A percentile compares a stretch with the other conserved stretches of the same genome.
phyloP scores from a whole-genome alignment of 2,888 invertebrate genomes.

The Tetragonisca angustula region DNA sequence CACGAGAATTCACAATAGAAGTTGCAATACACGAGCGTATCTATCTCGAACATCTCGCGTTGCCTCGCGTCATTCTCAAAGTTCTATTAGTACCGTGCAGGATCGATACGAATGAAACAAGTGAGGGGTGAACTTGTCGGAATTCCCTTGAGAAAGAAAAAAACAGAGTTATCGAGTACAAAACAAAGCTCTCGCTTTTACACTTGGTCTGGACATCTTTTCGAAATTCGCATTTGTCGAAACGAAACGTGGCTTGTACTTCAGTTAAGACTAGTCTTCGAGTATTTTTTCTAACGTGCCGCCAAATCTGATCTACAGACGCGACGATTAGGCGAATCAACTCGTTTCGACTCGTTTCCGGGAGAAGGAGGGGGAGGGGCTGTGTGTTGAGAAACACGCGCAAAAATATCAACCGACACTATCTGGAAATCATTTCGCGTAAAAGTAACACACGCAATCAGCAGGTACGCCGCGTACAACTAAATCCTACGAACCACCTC shows the following conservation, averaged over 20 bases:
- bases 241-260: not conserved
- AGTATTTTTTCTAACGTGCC: conserved; percentile 10
- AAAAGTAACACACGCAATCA: conserved; percentile 24
- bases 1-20: conserved; percentile 13
- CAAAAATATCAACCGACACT: conserved; percentile 29
- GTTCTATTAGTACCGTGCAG: conserved; percentile 21
- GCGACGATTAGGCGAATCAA: conserved; percentile 15
- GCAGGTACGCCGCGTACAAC: conserved; percentile 31
- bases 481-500: conserved; percentile 24
- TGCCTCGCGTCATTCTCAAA: conserved; percentile 5
- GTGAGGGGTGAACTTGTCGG: not conserved
- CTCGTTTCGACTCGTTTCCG: conserved; percentile 5
- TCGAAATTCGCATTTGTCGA: not conserved
- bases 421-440: conserved; percentile 33
- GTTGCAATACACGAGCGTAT: conserved; percentile 21
- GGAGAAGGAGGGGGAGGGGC: too few relatives aligned
- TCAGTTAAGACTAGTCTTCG: conserved; percentile 7
- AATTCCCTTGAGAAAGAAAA: not conserved
- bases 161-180: not conserved
- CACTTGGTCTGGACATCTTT: not conserved
- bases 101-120: conserved; percentile 34
- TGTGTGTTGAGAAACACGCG: conserved; percentile 14
- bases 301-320: conserved; percentile 23
- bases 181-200: not conserved
- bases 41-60: conserved; percentile 29